Percentiles rank a stretch among this genome's conserved stretches.
Conservation (phyloP, 2,113 vertebrate genomes). For the Rissa tridactyla region DNA sequence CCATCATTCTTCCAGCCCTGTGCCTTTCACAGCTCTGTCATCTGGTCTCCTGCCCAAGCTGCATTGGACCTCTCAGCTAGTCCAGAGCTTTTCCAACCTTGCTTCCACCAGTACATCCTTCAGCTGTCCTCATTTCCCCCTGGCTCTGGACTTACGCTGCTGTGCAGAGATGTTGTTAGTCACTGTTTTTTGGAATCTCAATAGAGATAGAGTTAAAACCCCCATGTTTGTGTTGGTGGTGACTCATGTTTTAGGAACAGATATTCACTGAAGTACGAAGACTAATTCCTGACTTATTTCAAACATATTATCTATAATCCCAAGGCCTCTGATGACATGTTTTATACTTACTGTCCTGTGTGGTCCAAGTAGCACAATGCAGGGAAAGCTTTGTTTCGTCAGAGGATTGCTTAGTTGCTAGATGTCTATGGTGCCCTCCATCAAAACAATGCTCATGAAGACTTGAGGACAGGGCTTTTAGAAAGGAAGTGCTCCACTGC, state of each 20-base stretch:
- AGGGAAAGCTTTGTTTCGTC: neutral
- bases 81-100: neutral
- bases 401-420: neutral
- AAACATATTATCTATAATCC: neutral
- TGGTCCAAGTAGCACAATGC: neutral
- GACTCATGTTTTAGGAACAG: neutral
- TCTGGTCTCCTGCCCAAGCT: neutral
- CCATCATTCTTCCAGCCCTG: accelerated
- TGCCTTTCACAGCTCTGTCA: neutral
- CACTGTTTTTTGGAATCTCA: neutral
- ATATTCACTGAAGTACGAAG: neutral
- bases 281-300: neutral
- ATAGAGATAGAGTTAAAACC: neutral
- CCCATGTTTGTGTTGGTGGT: neutral
- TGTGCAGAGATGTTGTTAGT: neutral
- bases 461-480: neutral
- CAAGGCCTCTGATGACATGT: neutral
- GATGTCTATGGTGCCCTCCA: neutral
- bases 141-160: neutral
- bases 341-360: neutral
- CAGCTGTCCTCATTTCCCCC: neutral
- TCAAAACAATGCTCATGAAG: neutral
- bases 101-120: neutral
- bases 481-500: neutral
- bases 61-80: neutral